These are phyloP conservation scores for Tokudaia tokunoshimensis DNA, from an alignment of 2,797 vertebrate species.

Conservation along the genomic window DNA sequence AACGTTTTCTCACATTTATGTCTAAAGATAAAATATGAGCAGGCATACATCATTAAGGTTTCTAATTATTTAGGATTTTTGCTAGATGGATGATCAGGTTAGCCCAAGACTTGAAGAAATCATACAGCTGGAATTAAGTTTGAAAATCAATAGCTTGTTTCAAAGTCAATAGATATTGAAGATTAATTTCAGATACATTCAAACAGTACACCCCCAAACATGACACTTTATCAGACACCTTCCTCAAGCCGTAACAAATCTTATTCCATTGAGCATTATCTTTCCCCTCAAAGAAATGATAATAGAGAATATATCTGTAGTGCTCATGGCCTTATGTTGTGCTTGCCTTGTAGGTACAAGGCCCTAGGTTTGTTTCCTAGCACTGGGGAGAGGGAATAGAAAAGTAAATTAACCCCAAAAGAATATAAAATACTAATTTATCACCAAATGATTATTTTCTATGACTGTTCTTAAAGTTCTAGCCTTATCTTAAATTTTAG, in stretches of 20 bases:
- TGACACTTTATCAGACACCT: not conserved
- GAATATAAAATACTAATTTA: not conserved
- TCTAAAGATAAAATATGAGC: not conserved
- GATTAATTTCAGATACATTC: not conserved
- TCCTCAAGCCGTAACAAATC: not conserved
- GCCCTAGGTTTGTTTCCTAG: not conserved
- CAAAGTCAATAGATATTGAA: not conserved
- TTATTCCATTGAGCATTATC: not conserved
- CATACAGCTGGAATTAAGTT: not conserved
- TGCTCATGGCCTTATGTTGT: not conserved
- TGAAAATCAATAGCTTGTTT: not conserved
- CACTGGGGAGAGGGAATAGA: not conserved
- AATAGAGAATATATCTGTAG: not conserved
- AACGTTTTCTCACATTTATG: not conserved
- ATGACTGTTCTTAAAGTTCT: not conserved
- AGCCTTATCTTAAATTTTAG: not conserved
- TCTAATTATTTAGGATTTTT: not conserved
- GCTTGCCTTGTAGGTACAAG: not conserved
- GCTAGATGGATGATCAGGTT: not conserved
- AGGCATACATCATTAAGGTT: not conserved
- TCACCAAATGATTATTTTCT: not conserved
- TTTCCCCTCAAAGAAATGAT: not conserved
- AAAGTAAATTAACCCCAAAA: not conserved
- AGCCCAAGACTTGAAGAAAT: not conserved
- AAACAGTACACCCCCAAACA: not conserved